phyloP scores from a whole-genome alignment of 2,888 invertebrate species.

The Epirrita christyi region DNA sequence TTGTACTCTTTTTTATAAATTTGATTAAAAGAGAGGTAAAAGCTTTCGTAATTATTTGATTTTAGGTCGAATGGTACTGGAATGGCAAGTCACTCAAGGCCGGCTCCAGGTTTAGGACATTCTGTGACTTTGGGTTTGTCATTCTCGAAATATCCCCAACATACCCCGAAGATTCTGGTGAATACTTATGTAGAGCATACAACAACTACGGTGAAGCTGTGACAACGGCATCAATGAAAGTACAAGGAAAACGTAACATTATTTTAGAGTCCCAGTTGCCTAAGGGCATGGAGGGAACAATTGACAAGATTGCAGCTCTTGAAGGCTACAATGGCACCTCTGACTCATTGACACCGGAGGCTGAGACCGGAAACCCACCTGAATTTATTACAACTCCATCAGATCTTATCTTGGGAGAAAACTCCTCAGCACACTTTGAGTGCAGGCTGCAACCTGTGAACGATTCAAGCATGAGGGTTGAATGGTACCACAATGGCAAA shows the following conservation, averaged over 20 bases:
- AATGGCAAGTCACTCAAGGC: constrained; percentile 95
- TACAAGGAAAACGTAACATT: constrained; percentile 95
- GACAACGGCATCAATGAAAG: constrained; percentile 94
- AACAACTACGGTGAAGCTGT: constrained; percentile 97
- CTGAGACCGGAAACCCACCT: constrained; percentile 94
- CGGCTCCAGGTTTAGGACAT: constrained; percentile 97
- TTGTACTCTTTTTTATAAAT: not conserved
- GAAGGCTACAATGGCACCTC: constrained; percentile 92
- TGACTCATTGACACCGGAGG: constrained; percentile 88
- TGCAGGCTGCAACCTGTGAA: constrained; percentile 95
- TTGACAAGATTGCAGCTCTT: constrained; percentile 95
- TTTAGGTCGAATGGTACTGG: constrained; percentile 96
- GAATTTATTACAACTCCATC: constrained; percentile 95
- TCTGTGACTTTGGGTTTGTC: constrained; percentile 99
- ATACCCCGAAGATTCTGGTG: constrained; percentile 97
- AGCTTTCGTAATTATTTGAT: constrained; percentile 25
- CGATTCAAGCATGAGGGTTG: constrained; percentile 96
- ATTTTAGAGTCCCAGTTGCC: constrained; percentile 96
- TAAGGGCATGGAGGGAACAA: constrained; percentile 96
- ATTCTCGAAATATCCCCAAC: constrained; percentile 98
- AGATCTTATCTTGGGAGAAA: constrained; percentile 93
- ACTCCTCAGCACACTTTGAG: constrained; percentile 96
- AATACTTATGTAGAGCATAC: constrained; percentile 94
- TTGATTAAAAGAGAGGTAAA: not conserved
- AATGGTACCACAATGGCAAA: constrained; percentile 99